Base-by-base conservation (phyloP, 2,888 invertebrate genomes). In the Amphipoea oculea region DNA sequence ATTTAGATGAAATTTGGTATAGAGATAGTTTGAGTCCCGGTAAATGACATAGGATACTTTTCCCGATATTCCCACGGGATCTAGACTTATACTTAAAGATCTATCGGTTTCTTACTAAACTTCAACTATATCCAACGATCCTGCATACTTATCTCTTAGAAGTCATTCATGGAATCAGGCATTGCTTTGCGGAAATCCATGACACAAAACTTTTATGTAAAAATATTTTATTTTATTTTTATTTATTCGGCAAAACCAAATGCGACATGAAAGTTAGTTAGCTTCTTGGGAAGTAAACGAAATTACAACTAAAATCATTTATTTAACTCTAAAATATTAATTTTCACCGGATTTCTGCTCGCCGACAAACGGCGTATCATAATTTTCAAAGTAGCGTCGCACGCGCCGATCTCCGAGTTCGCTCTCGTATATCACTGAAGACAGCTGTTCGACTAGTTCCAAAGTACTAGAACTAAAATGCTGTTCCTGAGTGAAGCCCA, bases 361-460 rank as follows among this genome's bases (percentile, higher is more conserved):
- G 29, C 89, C 93, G 0, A 91, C 79, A 75, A 95, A 96, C 0
- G 96, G 94, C 7, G 95, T 93, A 29, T 95, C 94, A 74, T 93
- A 96, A 2, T 86, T 84, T 23, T 95, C 94, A 85, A 93, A 96
- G 86, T 96, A 96, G 5, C 96, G 90, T 17, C 94, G 91, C 65
- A 96, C 94, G 29, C 89, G 89, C 0, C 95, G 92, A 57, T 96
- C 95, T 0, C 96, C 96, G 0, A 74, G 77, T 0, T 85, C 84
- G 7, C 87, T 89, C 29, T 86, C 78, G 83, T 90, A 91, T 36
- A 95, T 92, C 2, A 90, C 92, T 0, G 83, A 79, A n/a, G 89
- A 86, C 5, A 96, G 86, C 78, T 94, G 91, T 57, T 94, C 90
- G 4, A 94, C 90, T 51, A 94, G 79, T 42, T 96, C 95, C 72